Conservation (phyloP, 2,113 vertebrate genomes). For the Neotoma lepida region DNA sequence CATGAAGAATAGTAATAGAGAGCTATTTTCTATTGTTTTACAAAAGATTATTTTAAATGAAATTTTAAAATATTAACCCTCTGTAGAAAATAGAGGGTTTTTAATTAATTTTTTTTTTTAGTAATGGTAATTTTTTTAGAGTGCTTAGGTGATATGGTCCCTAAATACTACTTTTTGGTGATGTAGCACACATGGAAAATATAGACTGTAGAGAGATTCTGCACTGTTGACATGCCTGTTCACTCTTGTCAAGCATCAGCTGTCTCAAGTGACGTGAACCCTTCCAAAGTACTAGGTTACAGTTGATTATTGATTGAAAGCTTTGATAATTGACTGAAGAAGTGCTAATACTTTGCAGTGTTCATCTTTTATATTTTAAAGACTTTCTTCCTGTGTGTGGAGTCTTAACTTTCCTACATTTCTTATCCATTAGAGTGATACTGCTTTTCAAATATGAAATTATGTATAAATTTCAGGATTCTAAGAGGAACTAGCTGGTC, state of each 20-base stretch:
- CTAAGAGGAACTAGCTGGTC: neutral
- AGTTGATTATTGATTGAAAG: conserved; percentile 29
- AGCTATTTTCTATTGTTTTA: conserved; percentile 50
- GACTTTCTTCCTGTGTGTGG: conserved; percentile 19
- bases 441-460: conserved; percentile 51
- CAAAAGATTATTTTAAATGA: conserved; percentile 57
- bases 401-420: neutral
- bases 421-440: conserved; percentile 25
- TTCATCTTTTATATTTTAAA: conserved; percentile 61
- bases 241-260: conserved; percentile 18
- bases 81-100: conserved; percentile 44
- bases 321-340: conserved; percentile 34
- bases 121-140: conserved; percentile 51
- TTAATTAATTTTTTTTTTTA: conserved; percentile 45
- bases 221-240: neutral
- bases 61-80: neutral
- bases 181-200: neutral
- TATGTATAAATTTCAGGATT: conserved; percentile 32
- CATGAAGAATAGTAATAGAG: neutral
- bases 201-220: conserved; percentile 20
- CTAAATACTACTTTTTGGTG: conserved; percentile 60
- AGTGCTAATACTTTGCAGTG: conserved; percentile 18
- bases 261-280: conserved; percentile 13
- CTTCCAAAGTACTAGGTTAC: neutral
- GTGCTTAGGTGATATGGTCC: neutral